phyloP scores from a whole-genome alignment of 2,888 invertebrate species.

The Temnothorax rugatulus region DNA sequence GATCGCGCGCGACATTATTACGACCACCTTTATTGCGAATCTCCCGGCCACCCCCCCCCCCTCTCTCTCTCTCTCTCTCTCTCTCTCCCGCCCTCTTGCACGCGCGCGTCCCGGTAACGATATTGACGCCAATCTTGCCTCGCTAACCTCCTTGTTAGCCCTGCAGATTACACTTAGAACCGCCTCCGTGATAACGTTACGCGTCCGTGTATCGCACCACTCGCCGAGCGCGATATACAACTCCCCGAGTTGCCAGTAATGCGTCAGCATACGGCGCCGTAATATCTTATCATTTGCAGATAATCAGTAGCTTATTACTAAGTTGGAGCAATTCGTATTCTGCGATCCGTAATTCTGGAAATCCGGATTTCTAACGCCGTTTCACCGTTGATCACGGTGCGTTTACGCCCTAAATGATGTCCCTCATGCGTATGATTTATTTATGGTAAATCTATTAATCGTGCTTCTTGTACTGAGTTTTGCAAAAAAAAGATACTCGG shows the following conservation, averaged over 20 bases:
- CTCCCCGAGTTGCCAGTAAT: conserved; percentile 25
- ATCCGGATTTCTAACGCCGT: not conserved
- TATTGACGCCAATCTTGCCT: conserved; percentile 54
- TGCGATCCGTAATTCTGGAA: not conserved
- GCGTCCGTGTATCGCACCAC: conserved; percentile 2
- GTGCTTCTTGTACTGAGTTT: not conserved
- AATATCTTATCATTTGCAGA: conserved; percentile 32
- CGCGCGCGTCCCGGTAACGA: conserved; percentile 35
- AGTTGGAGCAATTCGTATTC: not conserved
- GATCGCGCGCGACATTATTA: conserved; percentile 47
- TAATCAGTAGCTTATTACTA: conserved; percentile 15
- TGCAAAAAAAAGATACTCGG: not conserved
- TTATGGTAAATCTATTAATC: not conserved
- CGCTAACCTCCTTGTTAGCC: conserved; percentile 57
- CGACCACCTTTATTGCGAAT: conserved; percentile 38
- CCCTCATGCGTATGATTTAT: not conserved
- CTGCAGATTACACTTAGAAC: conserved; percentile 51
- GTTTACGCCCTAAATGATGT: no score
- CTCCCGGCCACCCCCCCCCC: not conserved
- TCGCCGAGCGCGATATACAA: conserved; percentile 6
- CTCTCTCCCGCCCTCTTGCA: not conserved
- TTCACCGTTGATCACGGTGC: not conserved
- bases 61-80: not conserved
- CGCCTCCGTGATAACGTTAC: conserved; percentile 37
- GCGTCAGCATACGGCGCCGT: conserved; percentile 7